These are phyloP conservation scores for Pyrocephalus nanus DNA, from an alignment of 2,797 vertebrate species.

Conservation along the genomic window DNA sequence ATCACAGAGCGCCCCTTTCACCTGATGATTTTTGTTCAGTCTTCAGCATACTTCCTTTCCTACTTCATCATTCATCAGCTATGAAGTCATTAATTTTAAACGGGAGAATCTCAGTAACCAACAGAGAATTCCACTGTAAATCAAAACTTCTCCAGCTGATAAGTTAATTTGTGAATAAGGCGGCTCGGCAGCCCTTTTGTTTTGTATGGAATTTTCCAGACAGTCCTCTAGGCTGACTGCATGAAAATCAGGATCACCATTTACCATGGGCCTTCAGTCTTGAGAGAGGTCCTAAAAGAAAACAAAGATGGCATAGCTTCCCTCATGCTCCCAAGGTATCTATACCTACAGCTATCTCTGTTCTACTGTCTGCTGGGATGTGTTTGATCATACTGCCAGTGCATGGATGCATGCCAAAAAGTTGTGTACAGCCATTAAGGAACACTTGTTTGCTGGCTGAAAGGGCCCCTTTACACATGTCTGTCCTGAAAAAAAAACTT, in stretches of 20 bases:
- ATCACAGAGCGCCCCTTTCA: constrained; percentile 21
- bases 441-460: constrained; percentile 41
- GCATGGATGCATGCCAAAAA: constrained; percentile 48
- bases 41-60: constrained; percentile 23
- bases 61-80: constrained; percentile 46
- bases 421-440: constrained; percentile 40
- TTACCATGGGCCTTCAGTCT: neutral
- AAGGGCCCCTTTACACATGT: constrained; percentile 51
- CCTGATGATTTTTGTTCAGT: constrained; percentile 42
- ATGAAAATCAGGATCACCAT: neutral
- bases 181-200: neutral
- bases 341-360: constrained; percentile 37
- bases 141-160: constrained; percentile 47
- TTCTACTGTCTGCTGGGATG: constrained; percentile 13
- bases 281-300: neutral
- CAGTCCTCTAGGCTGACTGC: neutral
- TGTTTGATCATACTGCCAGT: constrained; percentile 29
- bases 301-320: neutral
- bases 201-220: constrained; percentile 26
- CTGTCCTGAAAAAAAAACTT: constrained; percentile 1
- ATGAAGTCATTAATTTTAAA: constrained; percentile 55
- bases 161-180: constrained; percentile 53
- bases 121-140: constrained; percentile 42
- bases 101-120: neutral
- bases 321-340: neutral